A percentile compares a stretch with the other conserved stretches of the same genome.
phyloP scores from a whole-genome alignment of 2,797 vertebrate species.

The Petrocephalus schoutedeni region DNA sequence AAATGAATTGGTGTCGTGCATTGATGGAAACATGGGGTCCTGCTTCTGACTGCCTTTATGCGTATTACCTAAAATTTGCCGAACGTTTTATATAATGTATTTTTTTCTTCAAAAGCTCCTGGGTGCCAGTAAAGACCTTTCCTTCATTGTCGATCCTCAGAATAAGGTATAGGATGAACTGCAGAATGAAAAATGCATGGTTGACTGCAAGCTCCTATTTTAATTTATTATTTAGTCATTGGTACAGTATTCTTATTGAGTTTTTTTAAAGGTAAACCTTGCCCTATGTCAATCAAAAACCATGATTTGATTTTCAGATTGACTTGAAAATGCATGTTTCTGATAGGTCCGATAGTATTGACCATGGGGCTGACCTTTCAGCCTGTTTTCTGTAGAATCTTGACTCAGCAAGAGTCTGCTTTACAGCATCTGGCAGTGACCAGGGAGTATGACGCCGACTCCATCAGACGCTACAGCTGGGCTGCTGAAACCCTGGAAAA shows the following conservation, averaged over 20 bases:
- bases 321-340: background rate
- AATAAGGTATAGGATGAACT: slow-evolving; percentile 63
- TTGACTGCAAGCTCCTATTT: background rate
- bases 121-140: slow-evolving; percentile 67
- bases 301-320: slow-evolving; percentile 1
- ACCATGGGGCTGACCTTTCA: background rate
- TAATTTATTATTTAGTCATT: background rate
- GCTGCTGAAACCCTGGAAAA: slow-evolving; percentile 88
- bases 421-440: slow-evolving; percentile 78
- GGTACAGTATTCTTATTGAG: background rate
- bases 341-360: background rate
- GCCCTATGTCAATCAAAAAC: background rate
- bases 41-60: slow-evolving; percentile 1
- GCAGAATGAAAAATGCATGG: background rate
- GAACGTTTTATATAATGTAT: slow-evolving; percentile 44
- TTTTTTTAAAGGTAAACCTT: background rate
- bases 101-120: slow-evolving; percentile 54
- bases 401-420: slow-evolving; percentile 11
- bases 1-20: background rate
- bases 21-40: background rate
- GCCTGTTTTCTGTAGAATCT: background rate
- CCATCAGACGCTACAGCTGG: slow-evolving; percentile 94
- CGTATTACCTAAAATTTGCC: slow-evolving; percentile 22
- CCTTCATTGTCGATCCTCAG: slow-evolving; percentile 64
- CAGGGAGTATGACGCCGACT: slow-evolving; percentile 83